Conservation (phyloP, 2,797 vertebrate genomes). For the Danio albolineatus region DNA sequence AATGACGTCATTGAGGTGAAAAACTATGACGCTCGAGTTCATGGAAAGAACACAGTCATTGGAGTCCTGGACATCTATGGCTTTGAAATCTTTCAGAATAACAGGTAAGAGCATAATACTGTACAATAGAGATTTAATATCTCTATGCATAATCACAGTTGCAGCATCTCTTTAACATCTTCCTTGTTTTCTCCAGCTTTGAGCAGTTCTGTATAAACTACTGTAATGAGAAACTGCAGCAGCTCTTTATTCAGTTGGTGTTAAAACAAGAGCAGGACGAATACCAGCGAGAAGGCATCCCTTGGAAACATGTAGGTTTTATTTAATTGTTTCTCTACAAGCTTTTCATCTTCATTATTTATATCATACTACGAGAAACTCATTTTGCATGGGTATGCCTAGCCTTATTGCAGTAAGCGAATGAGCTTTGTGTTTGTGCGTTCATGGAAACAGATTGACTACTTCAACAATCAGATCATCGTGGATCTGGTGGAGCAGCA, state of each 20-base stretch:
- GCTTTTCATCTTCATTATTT: neutral
- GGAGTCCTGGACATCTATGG: conserved; percentile 98
- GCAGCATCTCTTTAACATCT: neutral
- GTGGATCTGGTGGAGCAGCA: conserved; percentile 98
- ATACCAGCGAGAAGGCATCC: conserved; percentile 96
- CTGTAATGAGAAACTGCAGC: conserved; percentile 97
- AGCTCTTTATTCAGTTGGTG: conserved; percentile 98
- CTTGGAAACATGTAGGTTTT: conserved; percentile 95
- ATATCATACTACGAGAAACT: neutral
- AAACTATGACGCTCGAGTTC: conserved; percentile 88
- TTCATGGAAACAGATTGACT: conserved; percentile 86
- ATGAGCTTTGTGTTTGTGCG: conserved; percentile 14
- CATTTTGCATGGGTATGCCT: neutral
- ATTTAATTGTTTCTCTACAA: neutral
- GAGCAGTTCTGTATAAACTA: conserved; percentile 99
- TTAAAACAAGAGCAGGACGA: conserved; percentile 98
- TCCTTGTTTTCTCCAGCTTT: conserved; percentile 78
- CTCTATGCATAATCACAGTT: neutral
- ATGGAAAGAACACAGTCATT: conserved; percentile 97
- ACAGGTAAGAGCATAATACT: conserved; percentile 82
- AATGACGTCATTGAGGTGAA: conserved; percentile 95
- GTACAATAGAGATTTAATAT: neutral
- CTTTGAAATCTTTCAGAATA: conserved; percentile 98
- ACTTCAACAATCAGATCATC: conserved; percentile 99
- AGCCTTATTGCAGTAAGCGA: neutral